phyloP scores from a whole-genome alignment of 1,140 invertebrate species.

The Tetramorium parvispinum region DNA sequence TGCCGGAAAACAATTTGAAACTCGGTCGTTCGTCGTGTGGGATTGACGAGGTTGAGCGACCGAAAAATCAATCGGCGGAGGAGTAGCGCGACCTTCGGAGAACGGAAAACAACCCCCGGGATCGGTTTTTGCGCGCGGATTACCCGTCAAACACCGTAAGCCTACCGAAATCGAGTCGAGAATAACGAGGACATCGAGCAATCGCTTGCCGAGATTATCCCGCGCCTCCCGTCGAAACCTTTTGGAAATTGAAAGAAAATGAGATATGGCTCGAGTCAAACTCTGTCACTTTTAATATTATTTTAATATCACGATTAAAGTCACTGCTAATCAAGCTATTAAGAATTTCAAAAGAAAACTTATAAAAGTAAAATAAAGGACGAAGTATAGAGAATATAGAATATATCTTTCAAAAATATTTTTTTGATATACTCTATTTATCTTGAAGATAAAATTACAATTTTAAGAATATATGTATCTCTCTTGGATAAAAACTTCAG shows the following conservation, averaged over 20 bases:
- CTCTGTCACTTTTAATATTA: constrained; percentile 23
- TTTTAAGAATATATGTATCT: background rate
- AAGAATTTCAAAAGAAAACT: background rate
- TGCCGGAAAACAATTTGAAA: constrained; percentile 52
- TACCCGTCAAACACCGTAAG: constrained; percentile 34
- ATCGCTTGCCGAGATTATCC: constrained; percentile 52
- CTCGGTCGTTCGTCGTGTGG: constrained; percentile 11
- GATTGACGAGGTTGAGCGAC: background rate
- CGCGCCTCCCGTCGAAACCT: background rate
- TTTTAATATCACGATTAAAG: constrained; percentile 40
- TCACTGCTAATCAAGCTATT: background rate
- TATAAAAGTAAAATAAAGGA: background rate
- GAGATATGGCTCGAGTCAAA: background rate
- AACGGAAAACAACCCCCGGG: constrained; percentile 5
- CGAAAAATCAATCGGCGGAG: constrained; percentile 44
- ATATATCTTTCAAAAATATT: background rate
- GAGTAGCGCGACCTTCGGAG: constrained; percentile 32
- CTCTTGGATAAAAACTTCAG: background rate
- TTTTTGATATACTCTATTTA: background rate
- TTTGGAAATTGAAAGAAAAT: constrained; percentile 53
- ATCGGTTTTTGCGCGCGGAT: constrained; percentile 42
- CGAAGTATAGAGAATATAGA: background rate
- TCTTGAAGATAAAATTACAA: background rate
- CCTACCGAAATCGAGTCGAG: constrained; percentile 59
- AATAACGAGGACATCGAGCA: constrained; percentile 49